Percentiles rank a stretch among this genome's conserved stretches.
These are phyloP conservation scores for Synanceia verrucosa DNA, from an alignment of 2,797 vertebrate species.

Conservation along the genomic window DNA sequence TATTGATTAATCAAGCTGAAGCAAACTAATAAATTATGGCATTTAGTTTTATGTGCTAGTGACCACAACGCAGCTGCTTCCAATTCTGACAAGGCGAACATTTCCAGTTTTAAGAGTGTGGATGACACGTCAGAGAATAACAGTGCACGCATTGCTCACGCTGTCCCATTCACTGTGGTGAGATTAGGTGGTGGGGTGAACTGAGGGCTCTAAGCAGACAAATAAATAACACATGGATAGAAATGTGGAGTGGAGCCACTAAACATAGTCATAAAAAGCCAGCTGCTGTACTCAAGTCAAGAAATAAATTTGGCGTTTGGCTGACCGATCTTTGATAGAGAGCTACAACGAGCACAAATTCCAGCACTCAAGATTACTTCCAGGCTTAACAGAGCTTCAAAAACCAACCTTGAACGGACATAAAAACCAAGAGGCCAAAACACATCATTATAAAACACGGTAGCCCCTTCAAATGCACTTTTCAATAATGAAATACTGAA, in stretches of 20 bases:
- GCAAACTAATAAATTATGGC: background rate
- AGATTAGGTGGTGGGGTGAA: slow-evolving; percentile 16
- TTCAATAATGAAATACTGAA: slow-evolving; percentile 49
- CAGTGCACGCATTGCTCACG: slow-evolving; percentile 8
- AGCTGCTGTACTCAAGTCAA: slow-evolving; percentile 33
- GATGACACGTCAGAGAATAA: slow-evolving; percentile 24
- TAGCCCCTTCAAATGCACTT: slow-evolving; percentile 33
- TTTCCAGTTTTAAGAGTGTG: slow-evolving; percentile 39
- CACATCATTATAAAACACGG: slow-evolving; percentile 37
- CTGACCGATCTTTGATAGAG: slow-evolving; percentile 19
- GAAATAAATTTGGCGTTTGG: slow-evolving; percentile 28
- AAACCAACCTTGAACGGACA: slow-evolving; percentile 11
- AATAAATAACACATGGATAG: slow-evolving; percentile 36
- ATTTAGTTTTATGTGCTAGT: background rate
- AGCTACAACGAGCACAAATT: slow-evolving; percentile 35
- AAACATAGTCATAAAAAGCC: slow-evolving; percentile 19
- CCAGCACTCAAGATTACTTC: slow-evolving; percentile 46
- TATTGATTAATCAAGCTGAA: background rate
- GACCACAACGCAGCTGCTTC: slow-evolving; percentile 23
- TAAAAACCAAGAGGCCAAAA: slow-evolving; percentile 29
- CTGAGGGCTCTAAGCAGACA: slow-evolving; percentile 5
- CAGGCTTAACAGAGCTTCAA: slow-evolving; percentile 45
- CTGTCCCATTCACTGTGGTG: background rate
- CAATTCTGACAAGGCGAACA: slow-evolving; percentile 19
- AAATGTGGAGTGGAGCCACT: slow-evolving; percentile 38